Evolutionary conservation across 2,797 vertebrate species (phyloP), one percentile per base, ranked within the genome.

Genomic region (Diplodus sargus): DNA sequence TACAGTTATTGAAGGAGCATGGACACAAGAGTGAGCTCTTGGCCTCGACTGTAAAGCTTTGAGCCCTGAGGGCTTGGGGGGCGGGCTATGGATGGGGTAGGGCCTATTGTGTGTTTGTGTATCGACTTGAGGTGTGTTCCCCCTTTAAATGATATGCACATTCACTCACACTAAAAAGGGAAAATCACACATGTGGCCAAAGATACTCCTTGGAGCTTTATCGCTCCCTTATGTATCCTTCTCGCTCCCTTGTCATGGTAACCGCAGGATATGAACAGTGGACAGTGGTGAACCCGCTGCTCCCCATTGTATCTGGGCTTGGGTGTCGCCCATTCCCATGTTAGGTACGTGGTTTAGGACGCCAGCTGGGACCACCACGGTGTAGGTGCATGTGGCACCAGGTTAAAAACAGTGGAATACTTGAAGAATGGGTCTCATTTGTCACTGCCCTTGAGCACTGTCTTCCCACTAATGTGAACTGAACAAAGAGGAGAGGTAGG

Each of bases 381-480:
- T 52, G 34, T 79, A 68, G 54, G 23, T 62, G 74, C 10, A 30
- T 73, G 81, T 72, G 85, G 4, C 83, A 87, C 82, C 83, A 79
- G 76, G 77, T 88, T 64, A 74, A 83, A 87, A 87, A 85, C 76
- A 79, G 79, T 82, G 90, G 89, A 97, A 97, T 98, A 98, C 98
- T 98, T 99, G 97, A 99, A 98, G 95, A 97, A 96, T 95, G 94
- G 94, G 94, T 96, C 95, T 96, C 94, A 94, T 94, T 94, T 95
- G 91, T 96, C 96, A 96, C 96, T 97, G 95, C 96, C 96, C 79
- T 96, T 95, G 88, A 93, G 96, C 79, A 97, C 93, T 93, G 91
- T 93, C 85, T 91, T 98, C 98, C 98, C 97, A 96, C 96, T 96
- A 95, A 99, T 99, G 98, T 99, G 98, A 99, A 99, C 95, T 92